Percentiles rank a stretch among this genome's conserved stretches.
Evolutionary conservation across 2,113 vertebrate species (phyloP).

Genomic region (Elanus axillaris): DNA sequence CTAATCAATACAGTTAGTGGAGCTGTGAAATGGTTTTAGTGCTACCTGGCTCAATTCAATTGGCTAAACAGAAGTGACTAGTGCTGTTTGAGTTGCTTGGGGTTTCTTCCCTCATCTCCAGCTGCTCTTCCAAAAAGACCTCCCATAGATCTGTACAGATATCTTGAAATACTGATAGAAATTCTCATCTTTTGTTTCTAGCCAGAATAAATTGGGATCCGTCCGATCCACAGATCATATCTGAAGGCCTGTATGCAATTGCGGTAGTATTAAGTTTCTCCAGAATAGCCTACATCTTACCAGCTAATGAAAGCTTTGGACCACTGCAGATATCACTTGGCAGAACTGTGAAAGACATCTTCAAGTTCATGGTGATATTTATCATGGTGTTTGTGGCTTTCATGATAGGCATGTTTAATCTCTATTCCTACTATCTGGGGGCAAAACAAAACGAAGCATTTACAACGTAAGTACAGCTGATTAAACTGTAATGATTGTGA

Average conservation of each 20-base stretch:
- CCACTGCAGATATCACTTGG: constrained; percentile 95
- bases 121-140: not conserved
- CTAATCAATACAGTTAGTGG: not conserved
- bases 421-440: constrained; percentile 93
- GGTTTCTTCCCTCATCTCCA: not conserved
- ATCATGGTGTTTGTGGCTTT: constrained; percentile 97
- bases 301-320: constrained; percentile 95
- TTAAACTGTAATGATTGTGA: not conserved
- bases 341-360: constrained; percentile 94
- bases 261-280: constrained; percentile 95
- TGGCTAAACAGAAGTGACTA: not conserved
- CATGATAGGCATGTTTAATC: constrained; percentile 98
- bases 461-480: constrained; percentile 85
- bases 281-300: constrained; percentile 92
- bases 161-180: not conserved
- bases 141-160: not conserved
- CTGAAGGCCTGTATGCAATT: constrained; percentile 95
- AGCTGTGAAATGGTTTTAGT: not conserved
- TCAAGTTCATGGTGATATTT: constrained; percentile 98
- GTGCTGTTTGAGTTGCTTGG: not conserved
- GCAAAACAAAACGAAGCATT: constrained; percentile 93
- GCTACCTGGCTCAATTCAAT: not conserved
- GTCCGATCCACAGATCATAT: constrained; percentile 93
- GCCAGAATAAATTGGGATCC: constrained; percentile 92
- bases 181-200: constrained; percentile 66